phyloP scores from a whole-genome alignment of 2,888 invertebrate genomes.

The Cephus sareptanus region DNA sequence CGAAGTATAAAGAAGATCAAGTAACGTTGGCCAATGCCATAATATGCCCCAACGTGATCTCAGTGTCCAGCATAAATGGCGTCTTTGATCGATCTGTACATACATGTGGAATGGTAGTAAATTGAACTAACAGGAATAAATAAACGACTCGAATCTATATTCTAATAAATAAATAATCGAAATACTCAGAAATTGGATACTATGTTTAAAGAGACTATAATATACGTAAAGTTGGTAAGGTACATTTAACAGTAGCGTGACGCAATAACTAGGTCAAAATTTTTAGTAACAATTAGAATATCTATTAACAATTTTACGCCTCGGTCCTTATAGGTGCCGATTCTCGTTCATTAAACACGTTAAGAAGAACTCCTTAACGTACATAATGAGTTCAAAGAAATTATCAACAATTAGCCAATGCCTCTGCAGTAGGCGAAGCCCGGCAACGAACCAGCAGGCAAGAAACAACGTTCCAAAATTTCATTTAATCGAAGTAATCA shows the following conservation, averaged over 20 bases:
- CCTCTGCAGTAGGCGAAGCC: not conserved
- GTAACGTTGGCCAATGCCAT: not conserved
- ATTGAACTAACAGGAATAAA: not conserved
- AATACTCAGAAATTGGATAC: not conserved
- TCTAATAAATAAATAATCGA: not conserved
- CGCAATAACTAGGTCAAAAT: constrained; percentile 50
- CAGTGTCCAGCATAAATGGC: not conserved
- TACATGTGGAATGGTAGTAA: not conserved
- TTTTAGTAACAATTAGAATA: constrained; percentile 58
- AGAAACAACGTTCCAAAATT: not conserved
- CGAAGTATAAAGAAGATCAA: not conserved
- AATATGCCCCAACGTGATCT: not conserved
- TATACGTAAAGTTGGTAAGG: not conserved
- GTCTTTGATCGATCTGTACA: not conserved
- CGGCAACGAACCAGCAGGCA: not conserved
- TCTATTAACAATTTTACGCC: constrained; percentile 46
- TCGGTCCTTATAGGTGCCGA: constrained; percentile 34
- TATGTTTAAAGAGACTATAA: not conserved
- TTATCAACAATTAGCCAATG: constrained; percentile 45
- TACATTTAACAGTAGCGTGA: constrained; percentile 5
- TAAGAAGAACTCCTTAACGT: constrained; percentile 39
- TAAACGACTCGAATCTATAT: not conserved
- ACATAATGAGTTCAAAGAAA: constrained; percentile 43
- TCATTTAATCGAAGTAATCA: not conserved
- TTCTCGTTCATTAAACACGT: constrained; percentile 43